These are phyloP conservation scores for Callospermophilus lateralis DNA, from an alignment of 2,113 vertebrate genomes.

Conservation along the genomic window DNA sequence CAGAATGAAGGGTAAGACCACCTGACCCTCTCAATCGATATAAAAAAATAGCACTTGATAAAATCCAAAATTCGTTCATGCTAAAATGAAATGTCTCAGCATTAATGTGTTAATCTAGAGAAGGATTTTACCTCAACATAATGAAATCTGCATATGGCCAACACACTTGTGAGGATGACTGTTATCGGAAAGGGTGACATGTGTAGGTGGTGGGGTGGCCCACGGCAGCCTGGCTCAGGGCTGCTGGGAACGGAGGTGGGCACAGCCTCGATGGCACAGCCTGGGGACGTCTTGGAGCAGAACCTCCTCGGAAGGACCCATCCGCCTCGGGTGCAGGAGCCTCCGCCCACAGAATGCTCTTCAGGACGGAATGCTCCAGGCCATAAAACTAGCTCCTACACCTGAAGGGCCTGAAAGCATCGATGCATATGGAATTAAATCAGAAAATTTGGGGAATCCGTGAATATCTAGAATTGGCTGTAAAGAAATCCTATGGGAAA, in stretches of 20 bases:
- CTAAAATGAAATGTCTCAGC: background rate
- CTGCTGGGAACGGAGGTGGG: too few species aligned
- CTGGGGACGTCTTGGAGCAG: too few species aligned
- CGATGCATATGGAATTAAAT: background rate
- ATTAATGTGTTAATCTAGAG: background rate
- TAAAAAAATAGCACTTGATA: too few species aligned
- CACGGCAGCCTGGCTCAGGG: too few species aligned
- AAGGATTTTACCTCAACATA: background rate
- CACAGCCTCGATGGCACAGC: too few species aligned
- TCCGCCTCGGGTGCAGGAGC: too few species aligned
- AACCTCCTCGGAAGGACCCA: too few species aligned
- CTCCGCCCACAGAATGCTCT: background rate
- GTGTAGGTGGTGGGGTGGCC: too few species aligned
- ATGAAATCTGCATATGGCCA: background rate
- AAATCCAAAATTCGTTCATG: too few species aligned
- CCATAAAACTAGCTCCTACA: background rate
- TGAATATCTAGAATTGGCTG: background rate
- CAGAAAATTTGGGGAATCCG: background rate
- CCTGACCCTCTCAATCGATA: too few species aligned
- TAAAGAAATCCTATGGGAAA: background rate
- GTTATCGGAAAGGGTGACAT: too few species aligned
- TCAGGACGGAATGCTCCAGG: background rate
- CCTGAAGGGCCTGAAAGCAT: too few species aligned
- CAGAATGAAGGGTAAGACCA: background rate
- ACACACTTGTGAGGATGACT: background rate